Conservation (phyloP, 2,888 invertebrate genomes). For the Ormyrus pomaceus region DNA sequence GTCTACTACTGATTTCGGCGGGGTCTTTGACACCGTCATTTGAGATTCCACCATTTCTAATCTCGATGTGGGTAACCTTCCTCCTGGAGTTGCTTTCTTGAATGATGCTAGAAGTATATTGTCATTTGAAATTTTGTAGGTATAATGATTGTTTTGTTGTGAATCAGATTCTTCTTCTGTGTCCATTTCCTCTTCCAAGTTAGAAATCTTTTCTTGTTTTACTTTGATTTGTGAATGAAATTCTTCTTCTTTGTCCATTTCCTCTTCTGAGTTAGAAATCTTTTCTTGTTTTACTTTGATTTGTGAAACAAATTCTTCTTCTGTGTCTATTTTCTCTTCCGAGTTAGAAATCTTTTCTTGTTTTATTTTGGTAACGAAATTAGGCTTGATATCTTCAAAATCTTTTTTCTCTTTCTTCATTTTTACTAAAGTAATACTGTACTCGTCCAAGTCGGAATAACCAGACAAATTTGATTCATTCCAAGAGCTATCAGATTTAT, state of each 20-base stretch:
- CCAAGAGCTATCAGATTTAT: constrained; percentile 34
- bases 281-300: constrained; percentile 24
- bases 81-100: too few species aligned
- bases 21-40: constrained; percentile 22
- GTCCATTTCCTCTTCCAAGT: neutral
- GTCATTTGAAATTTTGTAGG: too few species aligned
- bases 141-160: too few species aligned
- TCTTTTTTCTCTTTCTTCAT: constrained; percentile 29
- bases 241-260: neutral
- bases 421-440: neutral
- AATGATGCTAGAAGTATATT: too few species aligned
- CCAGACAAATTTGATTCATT: constrained; percentile 22
- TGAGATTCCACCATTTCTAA: constrained; percentile 6
- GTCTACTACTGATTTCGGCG: neutral
- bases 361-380: constrained; percentile 6
- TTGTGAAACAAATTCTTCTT: neutral
- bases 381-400: neutral
- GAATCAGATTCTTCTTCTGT: neutral
- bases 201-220: constrained; percentile 3
- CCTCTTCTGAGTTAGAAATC: neutral
- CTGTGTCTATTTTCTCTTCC: neutral
- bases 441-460: constrained; percentile 18
- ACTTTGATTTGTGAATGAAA: constrained; percentile 8
- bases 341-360: neutral
- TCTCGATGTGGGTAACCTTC: too few species aligned